phyloP scores from a whole-genome alignment of 2,113 vertebrate species.

The Himantopus leucocephalus region DNA sequence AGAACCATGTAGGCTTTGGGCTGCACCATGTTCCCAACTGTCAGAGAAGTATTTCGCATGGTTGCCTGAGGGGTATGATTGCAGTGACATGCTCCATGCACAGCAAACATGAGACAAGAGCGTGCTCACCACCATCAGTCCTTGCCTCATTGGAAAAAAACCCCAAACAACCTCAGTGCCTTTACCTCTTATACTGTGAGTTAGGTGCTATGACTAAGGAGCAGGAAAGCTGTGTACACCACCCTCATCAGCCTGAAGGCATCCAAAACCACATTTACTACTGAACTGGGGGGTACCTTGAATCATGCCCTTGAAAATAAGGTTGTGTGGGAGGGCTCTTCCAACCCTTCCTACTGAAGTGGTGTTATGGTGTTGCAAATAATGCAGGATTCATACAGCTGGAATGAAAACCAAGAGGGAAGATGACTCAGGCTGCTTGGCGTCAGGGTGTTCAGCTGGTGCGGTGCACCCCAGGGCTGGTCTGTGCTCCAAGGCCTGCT shows the following conservation, averaged over 20 bases:
- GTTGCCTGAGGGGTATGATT: background rate
- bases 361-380: background rate
- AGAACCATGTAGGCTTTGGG: background rate
- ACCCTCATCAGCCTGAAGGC: background rate
- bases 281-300: background rate
- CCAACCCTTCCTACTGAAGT: background rate
- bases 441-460: background rate
- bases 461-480: fast-evolving
- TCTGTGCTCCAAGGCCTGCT: background rate
- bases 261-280: background rate
- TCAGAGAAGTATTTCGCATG: background rate
- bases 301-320: background rate
- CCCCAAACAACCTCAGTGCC: background rate
- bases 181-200: background rate
- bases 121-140: background rate
- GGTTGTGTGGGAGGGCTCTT: background rate
- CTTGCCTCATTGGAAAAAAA: background rate
- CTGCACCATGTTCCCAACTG: background rate
- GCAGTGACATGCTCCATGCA: background rate
- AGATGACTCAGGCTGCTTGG: background rate
- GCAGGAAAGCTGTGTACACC: background rate
- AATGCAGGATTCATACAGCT: background rate
- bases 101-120: background rate
- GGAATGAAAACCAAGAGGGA: background rate
- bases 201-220: background rate